Base-by-base conservation (phyloP, 2,113 vertebrate genomes). In the Puffinus mauretanicus region DNA sequence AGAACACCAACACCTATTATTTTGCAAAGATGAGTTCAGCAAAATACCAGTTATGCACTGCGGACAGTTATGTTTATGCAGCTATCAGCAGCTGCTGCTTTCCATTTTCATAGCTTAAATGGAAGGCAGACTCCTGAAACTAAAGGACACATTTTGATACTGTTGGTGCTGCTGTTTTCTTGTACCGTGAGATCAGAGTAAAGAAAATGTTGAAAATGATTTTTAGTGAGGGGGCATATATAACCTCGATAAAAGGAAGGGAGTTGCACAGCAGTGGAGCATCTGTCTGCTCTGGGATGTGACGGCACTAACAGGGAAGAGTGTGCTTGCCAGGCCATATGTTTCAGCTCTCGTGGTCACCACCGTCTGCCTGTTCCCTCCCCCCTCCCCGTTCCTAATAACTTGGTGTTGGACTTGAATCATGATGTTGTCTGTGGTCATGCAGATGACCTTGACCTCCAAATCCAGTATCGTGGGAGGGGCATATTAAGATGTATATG, bases 1-100 rank as follows among this genome's bases (percentile, higher is more conserved):
- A 78, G 57, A 91, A 72, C 44, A 89, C 84, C 57, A 90, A 82
- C 87, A 89, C 57, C 61, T 87, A 89, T 84, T 96, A 89, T 91
- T 89, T 83, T 82, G n/a, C 78, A 76, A 91, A 70, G 76, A 78
- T 58, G 54, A 70, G 62, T 86, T 91, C 92, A 83, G 67, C 60
- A 62, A 88, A 84, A 64, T 60, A 65, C 89, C 42, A 34, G 80
- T 81, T 86, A 38, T 29, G 75, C 14, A 34, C 52, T 24, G 44
- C 13, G 9, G 76, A 72, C 72, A 65, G 70, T 79, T 79, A 42
- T 16, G 70, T 85, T 93, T 76, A 67, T 64, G 66, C 90, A 92
- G 78, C 85, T 84, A 61, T 52, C 76, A 80, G 84, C 93, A 93
- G 86, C 91, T 92, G 71, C 66, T 88, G 38, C 52, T 79, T 89